Evolutionary conservation across 2,888 invertebrate genomes (phyloP), one percentile per base, ranked within the genome.

Genomic region (Hyposoter dolosus): DNA sequence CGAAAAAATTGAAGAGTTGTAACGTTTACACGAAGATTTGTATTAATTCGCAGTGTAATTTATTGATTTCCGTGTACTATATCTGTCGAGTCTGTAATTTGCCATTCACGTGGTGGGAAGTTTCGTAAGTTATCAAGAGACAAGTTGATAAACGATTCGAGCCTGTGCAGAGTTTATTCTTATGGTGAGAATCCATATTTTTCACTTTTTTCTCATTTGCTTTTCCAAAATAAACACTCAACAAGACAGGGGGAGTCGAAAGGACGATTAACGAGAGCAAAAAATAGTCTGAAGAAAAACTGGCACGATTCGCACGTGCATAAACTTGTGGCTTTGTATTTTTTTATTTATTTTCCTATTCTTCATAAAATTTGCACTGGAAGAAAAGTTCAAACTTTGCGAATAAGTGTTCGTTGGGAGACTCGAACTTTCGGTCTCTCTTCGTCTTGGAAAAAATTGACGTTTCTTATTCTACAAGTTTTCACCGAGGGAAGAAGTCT

Each of bases 101-200:
- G 15, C 12, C 15, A 60, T 60, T 60, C 12, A 3, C 23, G 4
- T 6, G 28, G 28, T 28, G 60, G 60, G 12, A 60, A 5, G 60
- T 60, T 60, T 28, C 9, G 12, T 15, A n/a, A 28, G 28, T 4
- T 12, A 15, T 60, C 28, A 43, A 53, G 45, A 32, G 23, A 6
- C 10, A 12, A 65, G 28, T 66, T 43, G 74, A 65, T n/a, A 53
- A 76, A 84, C 76, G 35, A 53, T 40, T 56, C 9, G 19, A 45
- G 75, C 35, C 43, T 35, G 74, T 28, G 45, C 28, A 19, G 53
- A 56, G 28, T 19, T 47, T 43, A 60, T 60, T 60, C 0, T 69
- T 56, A 75, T 65, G 19, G 45, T 76, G 80, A 1, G 80, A 76
- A 80, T 45, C 45, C 9, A 9, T 53, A 79, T 83, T 15, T 50